Conservation (phyloP, 2,113 vertebrate species). For the Azemiops feae region DNA sequence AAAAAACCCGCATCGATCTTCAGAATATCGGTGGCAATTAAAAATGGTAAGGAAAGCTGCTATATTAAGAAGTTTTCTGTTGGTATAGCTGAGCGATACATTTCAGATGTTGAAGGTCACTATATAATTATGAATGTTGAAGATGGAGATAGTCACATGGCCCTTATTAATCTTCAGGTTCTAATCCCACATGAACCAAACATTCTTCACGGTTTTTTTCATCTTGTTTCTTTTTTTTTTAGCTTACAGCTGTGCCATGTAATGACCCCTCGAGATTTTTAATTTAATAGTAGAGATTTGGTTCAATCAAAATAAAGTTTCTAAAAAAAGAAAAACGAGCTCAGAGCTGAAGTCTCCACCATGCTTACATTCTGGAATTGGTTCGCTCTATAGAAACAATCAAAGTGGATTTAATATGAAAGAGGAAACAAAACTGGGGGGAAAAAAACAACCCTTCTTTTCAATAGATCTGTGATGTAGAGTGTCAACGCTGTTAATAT, state of each 20-base stretch:
- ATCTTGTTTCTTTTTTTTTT: neutral
- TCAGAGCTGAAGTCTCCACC: neutral
- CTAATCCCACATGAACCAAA: neutral
- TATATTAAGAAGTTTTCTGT: neutral
- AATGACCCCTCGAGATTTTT: neutral
- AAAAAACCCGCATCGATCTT: neutral
- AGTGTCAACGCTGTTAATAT: no score
- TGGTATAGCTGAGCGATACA: neutral
- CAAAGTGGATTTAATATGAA: neutral
- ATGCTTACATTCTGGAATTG: neutral
- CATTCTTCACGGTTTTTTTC: neutral
- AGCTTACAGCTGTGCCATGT: neutral
- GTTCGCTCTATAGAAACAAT: neutral
- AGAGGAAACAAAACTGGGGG: neutral
- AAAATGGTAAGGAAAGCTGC: neutral
- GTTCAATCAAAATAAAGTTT: neutral
- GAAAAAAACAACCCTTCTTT: neutral
- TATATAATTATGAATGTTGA: neutral
- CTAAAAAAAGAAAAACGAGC: neutral
- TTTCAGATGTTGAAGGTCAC: neutral
- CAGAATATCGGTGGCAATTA: neutral
- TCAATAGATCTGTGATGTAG: neutral
- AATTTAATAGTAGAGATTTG: neutral
- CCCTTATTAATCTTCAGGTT: neutral
- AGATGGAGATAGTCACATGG: neutral